Base-by-base conservation (phyloP, 2,888 invertebrate species). In the Drosophila aldrichi region DNA sequence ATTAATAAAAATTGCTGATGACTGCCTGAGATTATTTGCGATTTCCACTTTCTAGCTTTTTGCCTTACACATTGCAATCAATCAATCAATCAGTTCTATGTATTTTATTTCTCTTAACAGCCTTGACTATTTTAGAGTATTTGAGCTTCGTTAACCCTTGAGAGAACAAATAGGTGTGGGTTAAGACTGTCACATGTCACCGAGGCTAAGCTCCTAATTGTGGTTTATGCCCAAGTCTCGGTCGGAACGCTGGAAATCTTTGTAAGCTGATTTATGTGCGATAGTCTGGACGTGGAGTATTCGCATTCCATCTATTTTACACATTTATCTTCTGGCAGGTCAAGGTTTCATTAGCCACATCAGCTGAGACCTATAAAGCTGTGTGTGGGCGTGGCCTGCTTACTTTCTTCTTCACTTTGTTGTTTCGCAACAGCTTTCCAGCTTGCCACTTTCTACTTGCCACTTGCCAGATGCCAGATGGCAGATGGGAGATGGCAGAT, bases 271-370 rank as follows among this genome's bases (percentile, higher is more conserved):
- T 77, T 77, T 77, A 77, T 77, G 29, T 51, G 70, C 46, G 46
- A 16, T 55, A 56, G 44, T 66, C 49, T 34, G 22, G 46, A 40
- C 52, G 43, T 44, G 22, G 25, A 44, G 20, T 43, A 46, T 66
- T 65, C 46, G 44, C 48, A 29, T 66, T 40, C 54, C 25, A 70
- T 46, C 65, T 63, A 70, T 64, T 62, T 58, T 59, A 54, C 36
- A 48, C 58, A 77, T 78, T 74, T 74, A 52, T 78, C 78, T 64
- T 64, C 63, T 56, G 63, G 61, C 67, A 74, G 67, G 78, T 66
- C 74, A 77, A 67, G 74, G 71, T 36, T 74, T 72, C 60, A 68
- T 68, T 68, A 64, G 72, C 64, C 22, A 29, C 18, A 44, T 36
- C 61, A 69, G 61, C 55, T 52, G 51, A 41, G 46, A 57, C 57